phyloP scores from a whole-genome alignment of 2,797 vertebrate genomes.

The Neoniphon sammara region DNA sequence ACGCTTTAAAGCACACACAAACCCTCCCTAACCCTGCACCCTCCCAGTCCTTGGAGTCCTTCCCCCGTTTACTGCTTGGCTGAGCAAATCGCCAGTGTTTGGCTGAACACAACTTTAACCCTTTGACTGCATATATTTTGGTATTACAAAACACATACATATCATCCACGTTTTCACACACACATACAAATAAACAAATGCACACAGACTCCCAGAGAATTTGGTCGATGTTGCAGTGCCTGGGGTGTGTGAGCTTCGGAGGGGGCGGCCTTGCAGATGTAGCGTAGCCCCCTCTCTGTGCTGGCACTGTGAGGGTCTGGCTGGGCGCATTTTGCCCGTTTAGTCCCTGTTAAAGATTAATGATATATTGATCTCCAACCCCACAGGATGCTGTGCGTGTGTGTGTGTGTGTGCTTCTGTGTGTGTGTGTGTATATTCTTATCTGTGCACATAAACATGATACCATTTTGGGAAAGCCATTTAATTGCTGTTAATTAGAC shows the following conservation, averaged over 20 bases:
- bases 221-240: constrained; percentile 69
- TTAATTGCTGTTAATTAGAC: constrained; percentile 73
- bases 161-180: constrained; percentile 54
- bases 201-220: constrained; percentile 61
- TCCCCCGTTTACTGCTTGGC: constrained; percentile 84
- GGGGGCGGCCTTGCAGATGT: constrained; percentile 70
- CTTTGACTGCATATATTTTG: constrained; percentile 78
- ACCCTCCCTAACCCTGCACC: constrained; percentile 82
- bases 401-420: constrained; percentile 14
- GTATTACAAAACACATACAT: constrained; percentile 61
- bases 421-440: constrained; percentile 29
- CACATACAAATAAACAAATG: constrained; percentile 5
- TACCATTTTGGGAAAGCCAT: constrained; percentile 60
- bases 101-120: constrained; percentile 84
- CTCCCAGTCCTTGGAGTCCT: constrained; percentile 83
- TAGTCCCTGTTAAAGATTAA: constrained; percentile 85
- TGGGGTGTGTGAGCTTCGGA: constrained; percentile 61
- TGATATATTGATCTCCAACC: constrained; percentile 80
- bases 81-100: constrained; percentile 83
- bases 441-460: constrained; percentile 50
- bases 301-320: constrained; percentile 81
- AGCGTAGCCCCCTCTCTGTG: constrained; percentile 71
- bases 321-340: constrained; percentile 82
- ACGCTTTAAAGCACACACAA: constrained; percentile 83
- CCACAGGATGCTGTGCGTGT: constrained; percentile 62